A percentile compares a stretch with the other conserved stretches of the same genome.
These are phyloP conservation scores for Clunio marinus DNA, from an alignment of 2,888 invertebrate species.

Conservation along the genomic window DNA sequence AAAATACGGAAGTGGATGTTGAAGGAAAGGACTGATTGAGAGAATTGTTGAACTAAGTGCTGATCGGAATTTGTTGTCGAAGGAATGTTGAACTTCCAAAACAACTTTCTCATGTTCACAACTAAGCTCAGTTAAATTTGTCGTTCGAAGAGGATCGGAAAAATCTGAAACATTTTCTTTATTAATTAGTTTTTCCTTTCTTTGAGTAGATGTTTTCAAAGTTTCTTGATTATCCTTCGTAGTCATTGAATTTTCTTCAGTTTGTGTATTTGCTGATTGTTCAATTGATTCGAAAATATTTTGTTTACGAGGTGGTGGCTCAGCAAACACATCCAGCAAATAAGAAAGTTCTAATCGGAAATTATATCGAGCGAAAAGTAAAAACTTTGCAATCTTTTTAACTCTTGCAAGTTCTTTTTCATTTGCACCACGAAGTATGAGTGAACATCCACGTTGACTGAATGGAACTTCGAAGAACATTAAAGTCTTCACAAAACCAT, in stretches of 20 bases:
- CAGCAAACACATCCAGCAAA: constrained; percentile 79
- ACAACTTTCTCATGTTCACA: constrained; percentile 50
- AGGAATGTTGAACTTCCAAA: constrained; percentile 55
- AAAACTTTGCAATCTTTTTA: constrained; percentile 75
- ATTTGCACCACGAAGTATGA: constrained; percentile 79
- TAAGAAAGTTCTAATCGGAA: constrained; percentile 90
- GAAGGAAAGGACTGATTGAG: constrained; percentile 82
- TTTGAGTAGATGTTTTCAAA: constrained; percentile 45
- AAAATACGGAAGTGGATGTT: constrained; percentile 78
- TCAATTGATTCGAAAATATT: constrained; percentile 53
- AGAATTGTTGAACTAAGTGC: constrained; percentile 68
- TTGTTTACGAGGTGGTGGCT: constrained; percentile 59
- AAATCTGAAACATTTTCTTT: constrained; percentile 59
- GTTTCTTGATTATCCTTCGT: not conserved
- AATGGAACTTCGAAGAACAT: constrained; percentile 93
- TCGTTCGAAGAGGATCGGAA: constrained; percentile 74
- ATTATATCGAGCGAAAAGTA: constrained; percentile 83
- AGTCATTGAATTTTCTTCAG: not conserved
- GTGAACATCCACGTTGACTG: constrained; percentile 77
- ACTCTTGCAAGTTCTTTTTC: constrained; percentile 71
- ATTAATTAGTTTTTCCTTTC: constrained; percentile 56
- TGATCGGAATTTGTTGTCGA: constrained; percentile 67
- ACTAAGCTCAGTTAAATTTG: constrained; percentile 48
- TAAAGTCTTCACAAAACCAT: constrained; percentile 70
- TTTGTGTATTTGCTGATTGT: constrained; percentile 43